Percentiles rank a stretch among this genome's conserved stretches.
These are phyloP conservation scores for Clarias magur DNA, from an alignment of 2,113 vertebrate genomes.

Conservation along the genomic window DNA sequence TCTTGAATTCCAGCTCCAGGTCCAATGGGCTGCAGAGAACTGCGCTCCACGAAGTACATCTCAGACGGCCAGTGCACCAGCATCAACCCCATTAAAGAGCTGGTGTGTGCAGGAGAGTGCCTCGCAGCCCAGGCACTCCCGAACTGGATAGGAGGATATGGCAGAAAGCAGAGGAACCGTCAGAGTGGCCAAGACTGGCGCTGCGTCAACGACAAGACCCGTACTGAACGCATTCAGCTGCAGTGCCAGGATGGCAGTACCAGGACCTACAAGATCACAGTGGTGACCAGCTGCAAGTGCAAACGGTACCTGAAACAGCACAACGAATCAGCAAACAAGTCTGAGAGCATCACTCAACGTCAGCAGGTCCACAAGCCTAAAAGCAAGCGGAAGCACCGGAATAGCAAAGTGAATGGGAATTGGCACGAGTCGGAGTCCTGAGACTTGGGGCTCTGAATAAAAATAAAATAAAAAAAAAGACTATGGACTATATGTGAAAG, in stretches of 20 bases:
- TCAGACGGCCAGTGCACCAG: slow-evolving; percentile 96
- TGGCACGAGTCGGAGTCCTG: slow-evolving; percentile 76
- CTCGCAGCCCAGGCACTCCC: slow-evolving; percentile 87
- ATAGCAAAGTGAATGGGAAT: slow-evolving; percentile 81
- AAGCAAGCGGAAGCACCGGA: slow-evolving; percentile 82
- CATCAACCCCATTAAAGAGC: slow-evolving; percentile 88
- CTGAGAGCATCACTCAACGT: slow-evolving; percentile 76
- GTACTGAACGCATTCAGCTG: slow-evolving; percentile 87
- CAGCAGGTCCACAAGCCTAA: slow-evolving; percentile 83
- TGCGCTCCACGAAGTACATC: slow-evolving; percentile 94
- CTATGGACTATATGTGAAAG: slow-evolving; percentile 34
- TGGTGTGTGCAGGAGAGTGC: slow-evolving; percentile 94
- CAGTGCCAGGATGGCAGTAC: slow-evolving; percentile 90
- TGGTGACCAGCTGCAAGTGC: slow-evolving; percentile 95
- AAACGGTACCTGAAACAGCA: slow-evolving; percentile 90
- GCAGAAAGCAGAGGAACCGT: slow-evolving; percentile 84
- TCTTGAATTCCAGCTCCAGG: slow-evolving; percentile 74
- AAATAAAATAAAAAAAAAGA: not conserved
- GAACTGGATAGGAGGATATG: slow-evolving; percentile 90
- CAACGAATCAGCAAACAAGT: slow-evolving; percentile 88
- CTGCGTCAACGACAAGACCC: slow-evolving; percentile 93
- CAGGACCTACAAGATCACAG: slow-evolving; percentile 92
- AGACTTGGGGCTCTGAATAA: slow-evolving; percentile 50
- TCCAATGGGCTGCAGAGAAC: slow-evolving; percentile 88
- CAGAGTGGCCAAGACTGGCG: slow-evolving; percentile 87